These are phyloP conservation scores for Meiosimyza platycephala DNA, from an alignment of 2,888 invertebrate genomes.

Conservation along the genomic window DNA sequence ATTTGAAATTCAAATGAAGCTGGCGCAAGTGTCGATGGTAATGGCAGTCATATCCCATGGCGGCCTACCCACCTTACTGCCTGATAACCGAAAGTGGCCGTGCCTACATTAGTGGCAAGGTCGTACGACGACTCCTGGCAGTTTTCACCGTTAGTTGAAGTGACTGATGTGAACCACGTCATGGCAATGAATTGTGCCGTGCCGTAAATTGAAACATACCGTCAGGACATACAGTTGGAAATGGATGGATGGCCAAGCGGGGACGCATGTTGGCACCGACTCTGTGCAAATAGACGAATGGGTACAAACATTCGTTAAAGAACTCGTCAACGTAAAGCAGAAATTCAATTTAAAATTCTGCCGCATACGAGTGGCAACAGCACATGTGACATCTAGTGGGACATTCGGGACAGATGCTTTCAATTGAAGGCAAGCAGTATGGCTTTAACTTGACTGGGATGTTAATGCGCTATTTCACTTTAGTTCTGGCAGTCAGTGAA, in stretches of 20 bases:
- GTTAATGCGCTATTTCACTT: not conserved
- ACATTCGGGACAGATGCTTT: not conserved
- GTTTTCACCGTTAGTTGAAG: too few relatives aligned
- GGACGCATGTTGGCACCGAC: not conserved
- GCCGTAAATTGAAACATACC: conserved; percentile 23
- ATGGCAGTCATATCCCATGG: too few relatives aligned
- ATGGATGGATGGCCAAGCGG: not conserved
- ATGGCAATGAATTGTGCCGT: not conserved
- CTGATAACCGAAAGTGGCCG: not conserved
- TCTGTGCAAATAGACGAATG: conserved; percentile 8
- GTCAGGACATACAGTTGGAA: not conserved
- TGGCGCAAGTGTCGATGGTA: conserved; percentile 18
- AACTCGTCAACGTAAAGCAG: not conserved
- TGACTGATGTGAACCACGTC: conserved; percentile 16
- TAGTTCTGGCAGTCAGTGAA: too few relatives aligned
- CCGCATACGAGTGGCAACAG: not conserved
- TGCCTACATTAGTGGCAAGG: conserved; percentile 4
- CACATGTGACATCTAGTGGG: not conserved
- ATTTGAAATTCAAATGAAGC: conserved; percentile 53
- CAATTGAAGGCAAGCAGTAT: conserved; percentile 1
- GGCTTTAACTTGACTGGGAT: conserved; percentile 14
- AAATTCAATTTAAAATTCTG: conserved; percentile 19
- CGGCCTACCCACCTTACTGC: too few relatives aligned
- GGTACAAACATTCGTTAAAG: conserved; percentile 19
- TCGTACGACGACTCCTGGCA: conserved; percentile 4